Percentiles rank a stretch among this genome's conserved stretches.
phyloP scores from a whole-genome alignment of 2,888 invertebrate genomes.

The Acrobeloides nanus region DNA sequence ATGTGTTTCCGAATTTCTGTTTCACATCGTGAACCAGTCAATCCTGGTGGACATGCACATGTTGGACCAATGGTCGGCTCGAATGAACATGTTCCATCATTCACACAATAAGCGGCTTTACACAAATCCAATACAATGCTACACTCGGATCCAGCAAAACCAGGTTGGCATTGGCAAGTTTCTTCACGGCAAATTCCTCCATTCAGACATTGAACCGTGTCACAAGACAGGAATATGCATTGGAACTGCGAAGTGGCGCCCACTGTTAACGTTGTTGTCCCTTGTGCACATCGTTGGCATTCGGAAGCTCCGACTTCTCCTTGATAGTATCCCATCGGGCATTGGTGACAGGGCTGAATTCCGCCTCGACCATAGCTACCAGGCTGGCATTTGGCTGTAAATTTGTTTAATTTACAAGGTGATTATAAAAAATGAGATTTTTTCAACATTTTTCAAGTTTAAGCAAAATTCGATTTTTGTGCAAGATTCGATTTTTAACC shows the following conservation, averaged over 20 bases:
- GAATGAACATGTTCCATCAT: slow-evolving; percentile 16
- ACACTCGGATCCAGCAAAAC: slow-evolving; percentile 20
- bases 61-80: slow-evolving; percentile 1
- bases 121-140: slow-evolving; percentile 19
- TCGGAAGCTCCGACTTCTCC: neutral
- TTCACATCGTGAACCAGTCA: slow-evolving; percentile 6
- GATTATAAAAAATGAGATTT: too few relatives aligned
- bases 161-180: slow-evolving; percentile 14
- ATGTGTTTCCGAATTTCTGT: neutral
- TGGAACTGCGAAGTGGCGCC: slow-evolving; percentile 3
- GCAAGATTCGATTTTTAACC: too few relatives aligned
- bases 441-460: too few relatives aligned
- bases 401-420: too few relatives aligned
- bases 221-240: slow-evolving; percentile 8
- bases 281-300: slow-evolving; percentile 14
- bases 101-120: slow-evolving; percentile 19
- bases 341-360: slow-evolving; percentile 14
- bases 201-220: slow-evolving; percentile 11
- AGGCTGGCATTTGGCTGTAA: slow-evolving; percentile 5
- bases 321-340: slow-evolving; percentile 17
- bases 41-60: slow-evolving; percentile 3
- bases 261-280: slow-evolving; percentile 9
- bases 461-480: too few relatives aligned
- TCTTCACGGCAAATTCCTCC: slow-evolving; percentile 16
- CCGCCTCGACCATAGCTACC: slow-evolving; percentile 8